Evolutionary conservation across 2,113 vertebrate species (phyloP).

Genomic region (Theropithecus gelada): DNA sequence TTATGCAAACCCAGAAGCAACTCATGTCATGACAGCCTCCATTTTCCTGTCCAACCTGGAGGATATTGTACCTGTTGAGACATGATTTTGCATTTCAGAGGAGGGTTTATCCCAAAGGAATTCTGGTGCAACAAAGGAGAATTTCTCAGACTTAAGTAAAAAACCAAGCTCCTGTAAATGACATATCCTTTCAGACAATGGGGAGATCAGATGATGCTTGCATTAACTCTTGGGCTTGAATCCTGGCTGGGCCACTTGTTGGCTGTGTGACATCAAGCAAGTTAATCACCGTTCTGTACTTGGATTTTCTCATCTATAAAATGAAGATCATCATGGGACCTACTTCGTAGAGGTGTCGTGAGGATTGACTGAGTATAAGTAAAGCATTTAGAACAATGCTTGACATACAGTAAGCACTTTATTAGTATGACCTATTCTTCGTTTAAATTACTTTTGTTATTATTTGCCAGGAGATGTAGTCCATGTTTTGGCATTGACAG

Average conservation of each 20-base stretch:
- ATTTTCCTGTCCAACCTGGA: neutral
- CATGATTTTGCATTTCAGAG: neutral
- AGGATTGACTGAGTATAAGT: neutral
- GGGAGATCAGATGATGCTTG: too few relatives aligned
- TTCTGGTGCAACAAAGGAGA: neutral
- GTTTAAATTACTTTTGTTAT: neutral
- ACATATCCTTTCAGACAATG: fast-evolving
- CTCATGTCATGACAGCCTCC: neutral
- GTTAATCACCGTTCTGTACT: neutral
- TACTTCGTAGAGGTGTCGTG: neutral
- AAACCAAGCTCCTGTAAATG: neutral
- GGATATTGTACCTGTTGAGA: neutral
- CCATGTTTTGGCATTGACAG: neutral
- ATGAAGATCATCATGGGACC: neutral
- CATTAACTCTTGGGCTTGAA: fast-evolving
- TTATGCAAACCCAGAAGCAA: neutral
- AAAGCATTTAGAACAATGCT: neutral
- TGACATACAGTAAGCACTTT: fast-evolving
- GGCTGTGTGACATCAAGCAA: neutral
- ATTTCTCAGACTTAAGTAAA: neutral
- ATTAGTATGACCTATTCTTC: neutral
- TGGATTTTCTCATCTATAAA: neutral
- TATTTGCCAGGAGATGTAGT: neutral
- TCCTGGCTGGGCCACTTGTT: neutral
- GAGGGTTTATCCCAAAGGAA: neutral